Evolutionary conservation across 2,797 vertebrate genomes (phyloP), one percentile per base, ranked within the genome.

Genomic region (Yasuhikotakia modesta): DNA sequence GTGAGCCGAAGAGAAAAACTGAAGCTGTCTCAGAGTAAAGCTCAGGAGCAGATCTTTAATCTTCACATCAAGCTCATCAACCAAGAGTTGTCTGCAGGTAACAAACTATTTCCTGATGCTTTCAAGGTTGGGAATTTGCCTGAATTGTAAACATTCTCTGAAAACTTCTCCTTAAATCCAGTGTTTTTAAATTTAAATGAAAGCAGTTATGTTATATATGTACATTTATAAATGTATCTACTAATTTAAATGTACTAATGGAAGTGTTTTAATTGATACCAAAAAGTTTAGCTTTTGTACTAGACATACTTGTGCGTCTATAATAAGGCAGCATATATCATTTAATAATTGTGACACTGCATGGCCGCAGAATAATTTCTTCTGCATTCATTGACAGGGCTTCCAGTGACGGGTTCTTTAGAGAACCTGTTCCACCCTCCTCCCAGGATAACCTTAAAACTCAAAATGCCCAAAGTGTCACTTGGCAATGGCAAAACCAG

Each of bases 1-100:
- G 98, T 99, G 88, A 96, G 95, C 89, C 95, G 98, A 22, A 92
- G 97, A 86, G 98, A 99, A 90, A 99, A 99, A 84, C 91, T 99
- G 82, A 99, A 99, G 90, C 86, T 97, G 78, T 92, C 97, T 79
- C 95, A 98, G 83, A 97, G 92, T 88, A 99, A 98, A 94, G 89
- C 95, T 67, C 96, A 98, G 81, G 98, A 99, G 90, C 95, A 99
- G 88, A 95, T 99, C 91, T 99, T 99, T 88, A 95, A 95, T 87
- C 87, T 98, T 70, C 96, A 99, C 45, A 93, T 97, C 70, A 95
- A 96, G 85, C 95, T 98, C 48, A 84, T 95, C 85, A 96, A 97
- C 91, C 94, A 98, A 88, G 96, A 98, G 88, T 82, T 92, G 19
- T 91, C 93, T 83, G 91, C 95, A 89, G 97, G 98, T 99, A 94